Evolutionary conservation across 2,888 invertebrate species (phyloP).

Genomic region (Chamaedrilus cognettii): DNA sequence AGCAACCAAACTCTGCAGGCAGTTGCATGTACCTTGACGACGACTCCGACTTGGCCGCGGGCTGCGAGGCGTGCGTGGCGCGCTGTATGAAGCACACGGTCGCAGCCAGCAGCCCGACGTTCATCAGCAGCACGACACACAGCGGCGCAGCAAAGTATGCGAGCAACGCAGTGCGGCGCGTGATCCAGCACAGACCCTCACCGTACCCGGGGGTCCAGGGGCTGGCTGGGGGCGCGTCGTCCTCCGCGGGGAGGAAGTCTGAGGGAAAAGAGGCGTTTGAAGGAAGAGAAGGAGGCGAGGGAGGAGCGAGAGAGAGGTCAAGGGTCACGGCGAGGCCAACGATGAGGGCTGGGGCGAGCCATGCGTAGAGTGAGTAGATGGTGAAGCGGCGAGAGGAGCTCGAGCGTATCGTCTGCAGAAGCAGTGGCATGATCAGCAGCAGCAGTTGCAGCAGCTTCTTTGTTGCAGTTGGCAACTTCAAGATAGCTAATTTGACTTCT

Average conservation of each 20-base stretch:
- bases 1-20: no score
- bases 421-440: no score
- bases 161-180: constrained; percentile 63
- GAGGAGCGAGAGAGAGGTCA: constrained; percentile 55
- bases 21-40: no score
- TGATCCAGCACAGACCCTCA: constrained; percentile 63
- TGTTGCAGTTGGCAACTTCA: no score
- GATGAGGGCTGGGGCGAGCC: constrained; percentile 56
- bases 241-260: constrained; percentile 36
- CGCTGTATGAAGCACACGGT: constrained; percentile 64
- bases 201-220: constrained; percentile 61
- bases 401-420: no score
- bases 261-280: no score
- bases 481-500: no score
- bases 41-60: background rate
- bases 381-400: constrained; percentile 31
- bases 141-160: constrained; percentile 65
- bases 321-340: constrained; percentile 53
- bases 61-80: constrained; percentile 2
- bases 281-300: no score
- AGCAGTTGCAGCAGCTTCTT: no score
- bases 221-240: constrained; percentile 39
- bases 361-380: constrained; percentile 56
- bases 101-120: constrained; percentile 63
- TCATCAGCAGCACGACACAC: constrained; percentile 60